phyloP scores from a whole-genome alignment of 2,113 vertebrate genomes.

The Eonycteris spelaea region DNA sequence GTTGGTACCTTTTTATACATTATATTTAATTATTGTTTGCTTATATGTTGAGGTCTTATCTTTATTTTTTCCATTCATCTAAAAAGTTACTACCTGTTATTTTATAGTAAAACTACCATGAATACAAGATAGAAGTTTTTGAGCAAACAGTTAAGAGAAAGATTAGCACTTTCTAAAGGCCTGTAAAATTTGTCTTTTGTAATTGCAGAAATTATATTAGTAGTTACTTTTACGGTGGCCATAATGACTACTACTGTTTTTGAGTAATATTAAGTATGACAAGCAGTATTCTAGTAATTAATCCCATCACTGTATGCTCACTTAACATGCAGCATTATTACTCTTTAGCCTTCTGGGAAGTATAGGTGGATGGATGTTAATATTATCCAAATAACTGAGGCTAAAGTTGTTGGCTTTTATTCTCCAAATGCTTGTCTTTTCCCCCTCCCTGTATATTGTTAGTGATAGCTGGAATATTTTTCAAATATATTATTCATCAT shows the following conservation, averaged over 20 bases:
- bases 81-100: slow-evolving; percentile 13
- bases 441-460: neutral
- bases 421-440: neutral
- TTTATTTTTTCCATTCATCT: slow-evolving; percentile 1
- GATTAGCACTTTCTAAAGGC: slow-evolving; percentile 2
- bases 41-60: neutral
- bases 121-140: slow-evolving; percentile 15
- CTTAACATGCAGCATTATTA: neutral
- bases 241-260: neutral
- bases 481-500: neutral
- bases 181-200: neutral
- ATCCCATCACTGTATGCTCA: neutral
- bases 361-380: neutral
- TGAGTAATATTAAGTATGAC: neutral
- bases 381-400: neutral
- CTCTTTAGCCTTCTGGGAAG: neutral
- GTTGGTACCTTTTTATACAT: neutral
- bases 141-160: neutral
- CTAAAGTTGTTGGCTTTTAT: neutral
- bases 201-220: neutral
- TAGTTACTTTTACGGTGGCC: neutral
- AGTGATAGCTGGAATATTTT: neutral
- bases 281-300: neutral
- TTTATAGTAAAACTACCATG: neutral
- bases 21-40: slow-evolving; percentile 9